Base-by-base conservation (phyloP, 2,113 vertebrate species). In the Pluvianellus socialis region DNA sequence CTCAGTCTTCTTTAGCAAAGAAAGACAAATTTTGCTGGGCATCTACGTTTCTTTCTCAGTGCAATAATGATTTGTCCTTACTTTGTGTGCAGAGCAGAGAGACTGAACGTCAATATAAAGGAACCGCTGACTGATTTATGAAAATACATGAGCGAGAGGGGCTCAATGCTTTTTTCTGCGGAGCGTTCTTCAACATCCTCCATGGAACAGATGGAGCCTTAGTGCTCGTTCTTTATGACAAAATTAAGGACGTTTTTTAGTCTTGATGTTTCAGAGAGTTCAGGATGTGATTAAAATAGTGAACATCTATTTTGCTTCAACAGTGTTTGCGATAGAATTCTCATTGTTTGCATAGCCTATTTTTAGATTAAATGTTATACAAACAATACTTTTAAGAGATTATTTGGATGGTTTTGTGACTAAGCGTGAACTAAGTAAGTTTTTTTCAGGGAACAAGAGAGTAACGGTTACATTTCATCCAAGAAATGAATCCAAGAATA, bases 171-270 rank as follows among this genome's bases (percentile, higher is more conserved):
- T 97, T 97, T 82, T 97, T 96, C 84, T 66, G 24, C 59, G 91
- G 87, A 72, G 93, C 88, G 14, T 97, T 98, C 92, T 97, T 97
- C 72, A 98, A 94, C 66, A 24, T 97, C 35, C 85, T 96, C 86
- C 40, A 33, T 93, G 97, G 96, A 65, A 97, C 97, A 65, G 96
- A 96, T 45, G 96, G 90, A 87, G 97, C 94, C 32, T 86, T 96
- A 44, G 87, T 97, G n/a, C 82, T 97, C 59, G 96, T 98, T 28
- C 85, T 98, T 44, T 96, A 97, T 75, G 96, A 96, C 49, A 97
- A 97, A 96, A 95, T 97, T 58, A 95, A 97, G 89, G 92, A 88
- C 14, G 35, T 96, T 47, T 47, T 40, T 98, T 45, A 61, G 88
- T 77, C 82, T 97, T 5, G 52, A 86, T 59, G 38, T 86, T 94